These are phyloP conservation scores for Cheirogaleus medius DNA, from an alignment of 2,113 vertebrate genomes.

Conservation along the genomic window DNA sequence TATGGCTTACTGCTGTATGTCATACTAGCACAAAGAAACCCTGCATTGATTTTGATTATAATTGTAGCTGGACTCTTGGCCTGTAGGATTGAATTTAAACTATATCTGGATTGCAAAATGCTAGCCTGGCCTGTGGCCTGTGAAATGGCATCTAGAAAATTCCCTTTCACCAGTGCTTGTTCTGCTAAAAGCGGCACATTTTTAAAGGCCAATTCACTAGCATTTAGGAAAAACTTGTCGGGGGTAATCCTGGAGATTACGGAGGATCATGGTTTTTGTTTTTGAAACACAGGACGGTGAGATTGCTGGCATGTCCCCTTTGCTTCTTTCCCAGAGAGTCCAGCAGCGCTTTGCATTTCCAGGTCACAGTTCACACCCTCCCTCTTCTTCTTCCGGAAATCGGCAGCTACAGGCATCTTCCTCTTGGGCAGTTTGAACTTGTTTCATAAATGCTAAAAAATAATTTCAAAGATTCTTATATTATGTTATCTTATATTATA, in stretches of 20 bases:
- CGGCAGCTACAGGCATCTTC: conserved; percentile 90
- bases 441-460: conserved; percentile 69
- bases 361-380: conserved; percentile 73
- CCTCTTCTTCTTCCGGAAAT: conserved; percentile 93
- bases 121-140: background rate
- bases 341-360: background rate
- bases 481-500: too few relatives aligned
- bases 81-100: background rate
- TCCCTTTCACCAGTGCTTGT: background rate
- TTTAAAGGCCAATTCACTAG: background rate
- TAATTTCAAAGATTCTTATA: background rate
- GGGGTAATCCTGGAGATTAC: too few relatives aligned
- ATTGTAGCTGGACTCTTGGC: background rate
- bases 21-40: background rate
- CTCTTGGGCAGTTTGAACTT: conserved; percentile 75
- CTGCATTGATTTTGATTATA: background rate
- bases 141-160: background rate
- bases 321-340: background rate
- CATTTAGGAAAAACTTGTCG: background rate
- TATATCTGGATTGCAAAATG: background rate
- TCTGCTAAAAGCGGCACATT: background rate
- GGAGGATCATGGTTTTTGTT: background rate
- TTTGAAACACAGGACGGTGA: accelerated
- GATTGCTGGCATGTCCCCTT: accelerated
- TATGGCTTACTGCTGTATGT: background rate